A percentile compares a stretch with the other conserved stretches of the same genome.
Evolutionary conservation across 2,797 vertebrate genomes (phyloP).

Genomic region (Chromobotia macracanthus): DNA sequence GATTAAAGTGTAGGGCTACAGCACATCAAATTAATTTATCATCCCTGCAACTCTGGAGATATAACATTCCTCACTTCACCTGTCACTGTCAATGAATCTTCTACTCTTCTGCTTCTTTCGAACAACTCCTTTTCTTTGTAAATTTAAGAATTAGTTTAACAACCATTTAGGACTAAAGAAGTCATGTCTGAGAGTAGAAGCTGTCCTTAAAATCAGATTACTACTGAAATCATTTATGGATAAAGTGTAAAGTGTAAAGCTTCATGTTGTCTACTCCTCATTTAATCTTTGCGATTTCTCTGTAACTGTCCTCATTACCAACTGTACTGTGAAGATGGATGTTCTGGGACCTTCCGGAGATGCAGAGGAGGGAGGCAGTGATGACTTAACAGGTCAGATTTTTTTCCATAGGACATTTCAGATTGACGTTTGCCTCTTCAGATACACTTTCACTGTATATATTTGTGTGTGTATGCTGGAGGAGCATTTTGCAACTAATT

Average conservation of each 20-base stretch:
- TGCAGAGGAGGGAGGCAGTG: slow-evolving; percentile 67
- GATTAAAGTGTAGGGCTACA: background rate
- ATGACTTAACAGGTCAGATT: slow-evolving; percentile 85
- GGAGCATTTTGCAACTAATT: too few species aligned
- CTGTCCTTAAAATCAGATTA: background rate
- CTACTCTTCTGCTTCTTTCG: background rate
- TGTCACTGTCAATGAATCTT: background rate
- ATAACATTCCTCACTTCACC: background rate
- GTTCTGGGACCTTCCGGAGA: slow-evolving; percentile 80
- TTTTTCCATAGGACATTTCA: background rate
- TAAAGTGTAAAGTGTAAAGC: background rate
- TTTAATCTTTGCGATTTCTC: slow-evolving; percentile 41
- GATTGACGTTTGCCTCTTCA: background rate
- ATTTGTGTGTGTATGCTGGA: too few species aligned
- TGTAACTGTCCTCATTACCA: slow-evolving; percentile 38
- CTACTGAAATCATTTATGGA: background rate
- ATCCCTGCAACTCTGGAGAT: background rate
- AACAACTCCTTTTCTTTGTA: background rate
- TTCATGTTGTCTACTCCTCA: slow-evolving; percentile 25
- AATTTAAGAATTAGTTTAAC: background rate
- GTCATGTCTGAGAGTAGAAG: background rate
- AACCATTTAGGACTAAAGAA: background rate
- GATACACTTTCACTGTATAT: background rate
- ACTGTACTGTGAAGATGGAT: slow-evolving; percentile 77
- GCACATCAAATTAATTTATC: slow-evolving; percentile 1